Evolutionary conservation across 2,113 vertebrate species (phyloP), one percentile per base, ranked within the genome.

Genomic region (Nicator chloris): DNA sequence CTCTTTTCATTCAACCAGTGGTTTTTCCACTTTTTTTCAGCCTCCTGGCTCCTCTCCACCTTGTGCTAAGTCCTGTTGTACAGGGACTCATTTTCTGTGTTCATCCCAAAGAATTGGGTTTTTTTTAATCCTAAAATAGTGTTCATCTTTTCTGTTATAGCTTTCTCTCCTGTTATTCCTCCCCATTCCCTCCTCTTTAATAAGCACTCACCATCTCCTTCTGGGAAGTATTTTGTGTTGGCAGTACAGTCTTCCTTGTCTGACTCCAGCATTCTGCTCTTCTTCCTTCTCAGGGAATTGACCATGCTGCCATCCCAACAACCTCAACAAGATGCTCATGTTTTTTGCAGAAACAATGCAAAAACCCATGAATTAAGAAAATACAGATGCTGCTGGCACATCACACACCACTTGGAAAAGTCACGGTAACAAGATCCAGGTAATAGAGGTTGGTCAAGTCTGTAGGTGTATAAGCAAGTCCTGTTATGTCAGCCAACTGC

Each of bases 91-190:
- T 70, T 90, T 87, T 70, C 50, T 35, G 5, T 4, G 10, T 71
- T 86, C 68, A 35, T 60, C 9, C 15, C 6, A 0, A 10, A 80
- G 8, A 69, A 59, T 16, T 49, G 4, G 0, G 2, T 3, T 5
- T 6, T 54, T 70, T 53, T 76, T 21, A 3, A 66, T 81, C 8
- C 16, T 27, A 70, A 92, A 90, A 42, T 33, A 69, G 1, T 13
- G 8, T 51, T 73, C 27, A 30, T 60, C 4, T 69, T 87, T 33
- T 28, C 9, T 51, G 23, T 24, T 47, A 53, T 9, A 65, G 4
- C 31, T 92, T 24, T 77, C 27, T 73, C 12, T 4, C 5, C 6
- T 78, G 82, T 83, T 84, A 53, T 44, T 88, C 16, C 7, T 49
- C 15, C 15, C 2, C 4, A 5, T 66, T 73, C 35, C 23, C 9